These are phyloP conservation scores for Amblyraja radiata DNA, from an alignment of 2,797 vertebrate genomes.

Conservation along the genomic window DNA sequence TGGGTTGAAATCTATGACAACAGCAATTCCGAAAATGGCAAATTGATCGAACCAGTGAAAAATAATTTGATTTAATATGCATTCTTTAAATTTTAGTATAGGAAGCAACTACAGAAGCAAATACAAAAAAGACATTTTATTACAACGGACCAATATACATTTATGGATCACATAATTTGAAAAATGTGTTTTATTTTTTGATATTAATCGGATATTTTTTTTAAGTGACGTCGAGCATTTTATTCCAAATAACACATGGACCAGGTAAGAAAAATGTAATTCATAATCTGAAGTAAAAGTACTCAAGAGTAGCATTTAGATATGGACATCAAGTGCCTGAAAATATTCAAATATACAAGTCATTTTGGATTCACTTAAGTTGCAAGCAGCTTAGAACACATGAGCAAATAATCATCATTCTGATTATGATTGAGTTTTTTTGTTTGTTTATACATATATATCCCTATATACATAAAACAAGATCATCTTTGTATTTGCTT, in stretches of 20 bases:
- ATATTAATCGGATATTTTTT: background rate
- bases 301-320: background rate
- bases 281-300: background rate
- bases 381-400: background rate
- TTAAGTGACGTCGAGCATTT: background rate
- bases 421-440: background rate
- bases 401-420: background rate
- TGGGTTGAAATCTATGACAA: background rate
- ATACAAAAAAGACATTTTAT: background rate
- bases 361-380: background rate
- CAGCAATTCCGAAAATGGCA: background rate
- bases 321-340: background rate
- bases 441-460: no score
- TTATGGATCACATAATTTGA: background rate
- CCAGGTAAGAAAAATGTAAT: background rate
- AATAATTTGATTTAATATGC: background rate
- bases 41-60: background rate
- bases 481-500: background rate
- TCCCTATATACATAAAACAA: background rate
- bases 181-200: background rate
- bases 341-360: background rate
- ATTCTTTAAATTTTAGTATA: background rate
- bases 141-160: background rate
- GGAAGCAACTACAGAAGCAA: background rate
- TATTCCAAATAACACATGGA: background rate